A percentile compares a stretch with the other conserved stretches of the same genome.
Conservation (phyloP, 2,888 invertebrate species). For the Campaea margaritaria region DNA sequence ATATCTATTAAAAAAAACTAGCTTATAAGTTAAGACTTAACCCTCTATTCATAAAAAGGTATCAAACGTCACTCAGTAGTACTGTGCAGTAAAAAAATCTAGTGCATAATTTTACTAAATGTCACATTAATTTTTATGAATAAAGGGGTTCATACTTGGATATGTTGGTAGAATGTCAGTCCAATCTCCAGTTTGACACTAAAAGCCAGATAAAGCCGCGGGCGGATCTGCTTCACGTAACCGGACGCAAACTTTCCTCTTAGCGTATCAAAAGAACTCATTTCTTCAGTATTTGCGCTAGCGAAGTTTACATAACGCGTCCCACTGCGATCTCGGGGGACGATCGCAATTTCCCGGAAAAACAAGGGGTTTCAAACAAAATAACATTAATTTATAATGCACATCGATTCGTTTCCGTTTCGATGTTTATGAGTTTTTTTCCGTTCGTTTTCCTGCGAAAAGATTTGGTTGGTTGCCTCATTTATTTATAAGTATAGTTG, state of each 20-base stretch:
- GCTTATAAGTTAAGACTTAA: no score
- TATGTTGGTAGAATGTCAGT: no score
- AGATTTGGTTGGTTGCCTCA: not conserved
- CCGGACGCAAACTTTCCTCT: conserved; percentile 41
- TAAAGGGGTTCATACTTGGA: no score
- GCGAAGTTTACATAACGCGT: conserved; percentile 66
- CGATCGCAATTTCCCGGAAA: conserved; percentile 73
- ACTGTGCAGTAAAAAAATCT: no score
- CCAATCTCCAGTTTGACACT: no score
- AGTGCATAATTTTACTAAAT: no score
- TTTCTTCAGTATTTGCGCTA: conserved; percentile 29
- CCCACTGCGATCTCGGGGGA: conserved; percentile 50
- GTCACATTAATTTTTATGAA: no score
- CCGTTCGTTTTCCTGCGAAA: conserved; percentile 1
- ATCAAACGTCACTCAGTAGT: no score
- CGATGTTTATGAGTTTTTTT: conserved; percentile 18
- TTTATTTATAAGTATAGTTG: not conserved
- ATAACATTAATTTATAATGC: conserved; percentile 63
- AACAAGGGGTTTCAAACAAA: conserved; percentile 74
- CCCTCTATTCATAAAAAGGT: no score
- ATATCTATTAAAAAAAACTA: no score
- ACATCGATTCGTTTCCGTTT: conserved; percentile 42
- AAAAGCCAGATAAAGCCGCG: no score
- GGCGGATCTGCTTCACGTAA: no score
- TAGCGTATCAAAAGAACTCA: conserved; percentile 22